Conservation (phyloP, 1,140 invertebrate species). For the Pinna nobilis region DNA sequence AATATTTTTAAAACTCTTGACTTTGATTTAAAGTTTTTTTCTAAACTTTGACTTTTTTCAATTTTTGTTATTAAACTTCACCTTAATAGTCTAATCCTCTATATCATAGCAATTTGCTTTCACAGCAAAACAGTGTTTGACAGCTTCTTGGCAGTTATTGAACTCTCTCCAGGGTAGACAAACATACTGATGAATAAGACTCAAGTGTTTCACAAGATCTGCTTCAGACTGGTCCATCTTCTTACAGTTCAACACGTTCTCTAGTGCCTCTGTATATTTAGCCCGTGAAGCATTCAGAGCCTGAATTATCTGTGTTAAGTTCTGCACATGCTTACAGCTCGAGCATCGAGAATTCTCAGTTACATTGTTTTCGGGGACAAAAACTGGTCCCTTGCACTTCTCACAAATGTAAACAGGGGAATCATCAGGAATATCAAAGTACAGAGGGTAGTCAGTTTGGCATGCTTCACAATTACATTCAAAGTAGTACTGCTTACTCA, state of each 20-base stretch:
- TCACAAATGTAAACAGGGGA: slow-evolving; percentile 64
- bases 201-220: slow-evolving; percentile 80
- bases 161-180: slow-evolving; percentile 87
- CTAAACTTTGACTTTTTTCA: too few relatives aligned
- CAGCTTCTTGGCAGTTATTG: slow-evolving; percentile 87
- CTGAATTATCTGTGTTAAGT: slow-evolving; percentile 64
- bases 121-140: slow-evolving; percentile 80
- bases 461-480: slow-evolving; percentile 89
- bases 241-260: slow-evolving; percentile 80
- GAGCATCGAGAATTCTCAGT: slow-evolving; percentile 58
- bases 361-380: slow-evolving; percentile 75
- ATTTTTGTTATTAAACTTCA: too few relatives aligned
- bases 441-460: slow-evolving; percentile 86
- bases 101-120: slow-evolving; percentile 58
- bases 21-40: too few relatives aligned
- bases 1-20: too few relatives aligned
- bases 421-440: slow-evolving; percentile 80
- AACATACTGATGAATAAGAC: slow-evolving; percentile 83
- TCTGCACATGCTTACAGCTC: slow-evolving; percentile 64
- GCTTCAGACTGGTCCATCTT: slow-evolving; percentile 64
- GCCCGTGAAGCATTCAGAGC: slow-evolving; percentile 81
- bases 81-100: too few relatives aligned
- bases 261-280: slow-evolving; percentile 81
- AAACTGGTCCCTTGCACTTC: slow-evolving; percentile 58
- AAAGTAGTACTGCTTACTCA: slow-evolving; percentile 91